Percentiles rank a stretch among this genome's conserved stretches.
Evolutionary conservation across 1,140 invertebrate genomes (phyloP).

Genomic region (Spodoptera frugiperda): DNA sequence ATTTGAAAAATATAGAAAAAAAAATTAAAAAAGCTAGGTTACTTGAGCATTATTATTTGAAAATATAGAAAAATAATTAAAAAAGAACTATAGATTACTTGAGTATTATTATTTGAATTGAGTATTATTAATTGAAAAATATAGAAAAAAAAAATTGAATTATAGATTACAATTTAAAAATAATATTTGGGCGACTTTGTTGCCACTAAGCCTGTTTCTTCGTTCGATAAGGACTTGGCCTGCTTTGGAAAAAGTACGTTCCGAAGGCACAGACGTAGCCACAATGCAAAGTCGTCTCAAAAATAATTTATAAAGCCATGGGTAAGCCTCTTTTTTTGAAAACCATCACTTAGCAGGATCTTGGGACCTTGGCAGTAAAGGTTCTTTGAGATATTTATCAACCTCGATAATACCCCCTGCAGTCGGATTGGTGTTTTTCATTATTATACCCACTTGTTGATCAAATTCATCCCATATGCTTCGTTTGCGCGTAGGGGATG

Average conservation of each 20-base stretch:
- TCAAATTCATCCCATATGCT: neutral
- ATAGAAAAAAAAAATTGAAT: neutral
- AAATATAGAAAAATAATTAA: too few relatives aligned
- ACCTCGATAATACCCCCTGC: too few relatives aligned
- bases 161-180: neutral
- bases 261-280: neutral
- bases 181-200: neutral
- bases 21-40: too few relatives aligned
- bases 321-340: neutral
- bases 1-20: too few relatives aligned
- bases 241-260: neutral
- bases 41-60: too few relatives aligned
- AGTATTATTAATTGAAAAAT: too few relatives aligned
- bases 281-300: neutral
- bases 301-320: neutral
- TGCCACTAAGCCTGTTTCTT: neutral
- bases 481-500: neutral
- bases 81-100: too few relatives aligned
- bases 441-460: neutral
- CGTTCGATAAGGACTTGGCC: neutral
- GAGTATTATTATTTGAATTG: too few relatives aligned
- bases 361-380: too few relatives aligned
- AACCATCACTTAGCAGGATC: neutral
- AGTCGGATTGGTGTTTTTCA: too few relatives aligned
- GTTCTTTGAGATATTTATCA: too few relatives aligned